Base-by-base conservation (phyloP, 2,888 invertebrate genomes). In the Synanthedon andrenaeformis region DNA sequence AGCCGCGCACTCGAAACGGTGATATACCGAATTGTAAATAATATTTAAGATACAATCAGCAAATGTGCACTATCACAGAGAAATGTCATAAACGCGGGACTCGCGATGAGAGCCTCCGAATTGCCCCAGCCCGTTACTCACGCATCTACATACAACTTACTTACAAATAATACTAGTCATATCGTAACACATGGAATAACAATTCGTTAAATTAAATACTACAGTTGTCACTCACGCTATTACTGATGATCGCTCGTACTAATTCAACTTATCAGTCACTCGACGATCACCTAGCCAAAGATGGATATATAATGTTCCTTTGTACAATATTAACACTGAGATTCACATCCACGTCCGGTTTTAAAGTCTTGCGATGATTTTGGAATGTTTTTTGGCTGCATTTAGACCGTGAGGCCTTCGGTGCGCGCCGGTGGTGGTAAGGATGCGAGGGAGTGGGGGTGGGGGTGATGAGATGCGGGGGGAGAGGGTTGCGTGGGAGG, bases 351-450 rank as follows among this genome's bases (percentile, higher is more conserved):
- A 55, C 53, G 56, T 17, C 49, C 23, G 53, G 57, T 61, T 55
- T 63, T 62, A 23, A 49, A 49, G 49, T 49, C 19, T 17, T 8
- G 13, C 56, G 56, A 57, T 59, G 57, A 45, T 67, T 65, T 69
- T 79, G 81, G 80, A 80, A 80, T 81, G 80, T 81, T 69, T 66
- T 69, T 62, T 59, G 69, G 61, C 54, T 52, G 55, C 55, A 66
- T 68, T 89, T 89, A 93, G 78, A 93, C 93, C 66, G 93, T 92
- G 70, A 93, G 89, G 51, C 93, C 93, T 73, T 93, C 93, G 56
- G 93, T 92, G 68, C 91, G 88, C 19, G 91, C 87, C 53, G 90
- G 89, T n/a, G 90, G 89, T 54, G 91, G 90, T 35, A 90, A 84
- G 28, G 92, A 89, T 63, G 91, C 82, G 62, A 91, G 89, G 52